phyloP scores from a whole-genome alignment of 2,888 invertebrate genomes.

The Thecophora atra region DNA sequence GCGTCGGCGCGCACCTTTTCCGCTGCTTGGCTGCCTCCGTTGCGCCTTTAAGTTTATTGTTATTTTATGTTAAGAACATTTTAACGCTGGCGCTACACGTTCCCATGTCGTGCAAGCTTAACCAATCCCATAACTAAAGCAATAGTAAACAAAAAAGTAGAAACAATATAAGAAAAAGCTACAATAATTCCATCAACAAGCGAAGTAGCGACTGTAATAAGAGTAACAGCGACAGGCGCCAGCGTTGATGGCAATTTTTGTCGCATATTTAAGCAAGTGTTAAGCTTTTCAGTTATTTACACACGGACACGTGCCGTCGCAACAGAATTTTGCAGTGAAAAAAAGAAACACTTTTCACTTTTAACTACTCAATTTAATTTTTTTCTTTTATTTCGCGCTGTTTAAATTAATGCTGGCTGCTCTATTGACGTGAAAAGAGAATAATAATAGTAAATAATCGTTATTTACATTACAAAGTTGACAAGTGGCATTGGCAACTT shows the following conservation, averaged over 20 bases:
- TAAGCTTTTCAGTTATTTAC: constrained; percentile 27
- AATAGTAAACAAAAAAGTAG: not conserved
- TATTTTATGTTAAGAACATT: constrained; percentile 41
- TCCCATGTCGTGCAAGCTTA: constrained; percentile 56
- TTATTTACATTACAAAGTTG: constrained; percentile 1
- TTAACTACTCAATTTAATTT: not conserved
- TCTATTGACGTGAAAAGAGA: not conserved
- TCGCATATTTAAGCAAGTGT: constrained; percentile 37
- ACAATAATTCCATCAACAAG: constrained; percentile 18
- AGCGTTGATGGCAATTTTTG: constrained; percentile 27
- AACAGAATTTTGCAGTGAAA: constrained; percentile 14
- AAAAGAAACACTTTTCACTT: constrained; percentile 10
- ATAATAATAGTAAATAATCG: not conserved
- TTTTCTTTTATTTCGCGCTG: not conserved
- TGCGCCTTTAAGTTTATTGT: constrained; percentile 31
- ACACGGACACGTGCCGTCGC: not conserved
- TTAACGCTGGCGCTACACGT: constrained; percentile 44
- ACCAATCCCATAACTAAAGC: not conserved
- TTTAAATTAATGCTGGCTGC: constrained; percentile 6
- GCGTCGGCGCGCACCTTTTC: constrained; percentile 15
- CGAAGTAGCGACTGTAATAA: constrained; percentile 24
- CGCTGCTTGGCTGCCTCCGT: not conserved
- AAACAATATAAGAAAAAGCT: not conserved
- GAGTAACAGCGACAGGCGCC: constrained; percentile 12
- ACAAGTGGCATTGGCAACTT: constrained; percentile 10